Conservation (phyloP, 2,888 invertebrate genomes). For the Alcis repandata region DNA sequence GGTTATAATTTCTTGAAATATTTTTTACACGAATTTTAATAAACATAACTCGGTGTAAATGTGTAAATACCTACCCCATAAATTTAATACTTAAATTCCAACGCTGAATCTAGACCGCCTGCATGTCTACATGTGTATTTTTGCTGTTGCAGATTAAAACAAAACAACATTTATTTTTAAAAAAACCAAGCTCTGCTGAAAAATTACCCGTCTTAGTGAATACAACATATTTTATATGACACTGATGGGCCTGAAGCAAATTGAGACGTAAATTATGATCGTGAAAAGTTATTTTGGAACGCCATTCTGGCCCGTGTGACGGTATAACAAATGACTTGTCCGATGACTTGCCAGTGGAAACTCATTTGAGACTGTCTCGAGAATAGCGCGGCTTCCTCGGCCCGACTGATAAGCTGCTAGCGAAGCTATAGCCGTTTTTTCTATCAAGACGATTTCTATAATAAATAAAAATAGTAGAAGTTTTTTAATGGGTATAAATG, state of each 20-base stretch:
- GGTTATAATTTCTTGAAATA: too few species aligned
- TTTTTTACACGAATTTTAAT: too few species aligned
- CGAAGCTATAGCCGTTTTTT: not conserved
- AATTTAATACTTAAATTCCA: too few species aligned
- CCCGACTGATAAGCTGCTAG: constrained; percentile 25
- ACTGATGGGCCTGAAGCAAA: constrained; percentile 55
- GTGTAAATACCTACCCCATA: too few species aligned
- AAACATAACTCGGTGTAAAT: too few species aligned
- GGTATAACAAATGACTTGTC: constrained; percentile 69
- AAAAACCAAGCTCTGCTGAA: constrained; percentile 55
- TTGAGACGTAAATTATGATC: constrained; percentile 64
- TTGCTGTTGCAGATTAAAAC: constrained; percentile 36
- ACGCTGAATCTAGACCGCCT: not conserved
- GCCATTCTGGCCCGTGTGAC: constrained; percentile 52
- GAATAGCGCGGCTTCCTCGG: constrained; percentile 36
- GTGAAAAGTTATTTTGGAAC: constrained; percentile 61
- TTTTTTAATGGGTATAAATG: not conserved
- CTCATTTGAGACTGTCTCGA: constrained; percentile 36
- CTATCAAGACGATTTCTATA: not conserved
- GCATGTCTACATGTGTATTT: not conserved
- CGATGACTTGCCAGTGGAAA: constrained; percentile 39
- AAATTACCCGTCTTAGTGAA: constrained; percentile 58
- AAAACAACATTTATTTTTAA: constrained; percentile 44
- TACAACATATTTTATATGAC: constrained; percentile 54
- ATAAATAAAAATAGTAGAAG: too few species aligned